Evolutionary conservation across 2,113 vertebrate genomes (phyloP).

Genomic region (Otolemur garnettii): DNA sequence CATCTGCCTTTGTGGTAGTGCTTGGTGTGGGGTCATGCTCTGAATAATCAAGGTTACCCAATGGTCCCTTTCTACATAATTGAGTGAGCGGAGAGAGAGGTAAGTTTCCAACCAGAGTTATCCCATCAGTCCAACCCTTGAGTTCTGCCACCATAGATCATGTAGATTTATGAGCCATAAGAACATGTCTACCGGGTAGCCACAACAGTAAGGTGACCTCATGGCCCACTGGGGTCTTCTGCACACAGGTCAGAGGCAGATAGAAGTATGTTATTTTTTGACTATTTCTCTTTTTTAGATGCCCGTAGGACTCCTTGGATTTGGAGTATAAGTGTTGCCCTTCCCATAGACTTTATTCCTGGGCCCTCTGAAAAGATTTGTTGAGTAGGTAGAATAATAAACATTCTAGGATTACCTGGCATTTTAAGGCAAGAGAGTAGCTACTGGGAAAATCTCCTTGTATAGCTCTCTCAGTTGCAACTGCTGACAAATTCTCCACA

Average conservation of each 20-base stretch:
- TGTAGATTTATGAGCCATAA: not conserved
- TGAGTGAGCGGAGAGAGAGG: not conserved
- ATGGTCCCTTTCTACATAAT: not conserved
- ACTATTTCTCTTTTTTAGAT: not conserved
- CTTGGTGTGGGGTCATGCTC: not conserved
- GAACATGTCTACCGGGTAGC: too few relatives aligned
- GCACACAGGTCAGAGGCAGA: not conserved
- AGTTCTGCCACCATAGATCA: not conserved
- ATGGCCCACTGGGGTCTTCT: not conserved
- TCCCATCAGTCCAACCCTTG: not conserved
- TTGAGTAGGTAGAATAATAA: conserved; percentile 52
- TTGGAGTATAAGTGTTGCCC: conserved; percentile 7
- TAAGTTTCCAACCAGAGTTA: not conserved
- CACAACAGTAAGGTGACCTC: not conserved
- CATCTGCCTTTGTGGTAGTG: not conserved
- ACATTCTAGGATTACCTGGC: conserved; percentile 44
- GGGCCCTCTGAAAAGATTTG: conserved; percentile 37
- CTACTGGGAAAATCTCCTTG: not conserved
- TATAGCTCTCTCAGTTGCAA: not conserved
- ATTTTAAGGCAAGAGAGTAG: conserved; percentile 47
- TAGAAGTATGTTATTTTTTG: not conserved
- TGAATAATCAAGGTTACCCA: not conserved
- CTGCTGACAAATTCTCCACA: not conserved
- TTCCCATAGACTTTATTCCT: conserved; percentile 62
- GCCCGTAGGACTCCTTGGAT: not conserved